Base-by-base conservation (phyloP, 2,888 invertebrate genomes). In the Suillia variegata region DNA sequence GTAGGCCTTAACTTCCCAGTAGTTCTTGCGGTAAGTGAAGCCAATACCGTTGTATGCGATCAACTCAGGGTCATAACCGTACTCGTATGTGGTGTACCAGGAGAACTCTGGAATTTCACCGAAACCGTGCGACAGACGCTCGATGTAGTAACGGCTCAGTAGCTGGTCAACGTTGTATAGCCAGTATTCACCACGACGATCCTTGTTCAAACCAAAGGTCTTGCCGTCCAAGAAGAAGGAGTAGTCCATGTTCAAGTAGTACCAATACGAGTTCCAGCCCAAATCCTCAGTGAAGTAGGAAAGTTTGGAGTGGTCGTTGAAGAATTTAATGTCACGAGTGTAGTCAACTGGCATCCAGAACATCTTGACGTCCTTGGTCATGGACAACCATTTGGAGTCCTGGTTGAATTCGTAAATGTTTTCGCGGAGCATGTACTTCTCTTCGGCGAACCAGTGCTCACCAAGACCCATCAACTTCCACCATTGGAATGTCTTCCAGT, bases 221-320 rank as follows among this genome's bases (percentile, higher is more conserved):
- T 84, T 80, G 56, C 85, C 85, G 61, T 85, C 84, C 73, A 89
- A 83, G 87, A 88, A 90, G 75, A 82, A 84, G 5, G 91, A 89
- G 71, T 86, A 88, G 58, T 86, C 83, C 67, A 89, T 76, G 66
- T 87, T 85, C 65, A 81, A 76, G 74, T 87, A 85, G 78, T 87
- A 88, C 82, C 89, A 89, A 73, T 85, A 86, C 21, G 86, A 71
- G 77, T 89, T 91, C 53, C 90, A 82, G 57, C 85, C 87, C 57
- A 88, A 82, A 77, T 93, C 92, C 72, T 92, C 89, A 15, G 88
- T 88, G 83, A 87, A 91, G 81, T 92, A 92, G 26, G 85, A 82
- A 48, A 92, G 67, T 12, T 84, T 79, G 58, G 85, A 84, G 62
- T 89, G 88, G 1, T 84, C 81, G 71, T 85, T 83, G 64, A 82